Percentiles rank a stretch among this genome's conserved stretches.
These are phyloP conservation scores for Pavo muticus DNA, from an alignment of 2,113 vertebrate genomes.

Conservation along the genomic window DNA sequence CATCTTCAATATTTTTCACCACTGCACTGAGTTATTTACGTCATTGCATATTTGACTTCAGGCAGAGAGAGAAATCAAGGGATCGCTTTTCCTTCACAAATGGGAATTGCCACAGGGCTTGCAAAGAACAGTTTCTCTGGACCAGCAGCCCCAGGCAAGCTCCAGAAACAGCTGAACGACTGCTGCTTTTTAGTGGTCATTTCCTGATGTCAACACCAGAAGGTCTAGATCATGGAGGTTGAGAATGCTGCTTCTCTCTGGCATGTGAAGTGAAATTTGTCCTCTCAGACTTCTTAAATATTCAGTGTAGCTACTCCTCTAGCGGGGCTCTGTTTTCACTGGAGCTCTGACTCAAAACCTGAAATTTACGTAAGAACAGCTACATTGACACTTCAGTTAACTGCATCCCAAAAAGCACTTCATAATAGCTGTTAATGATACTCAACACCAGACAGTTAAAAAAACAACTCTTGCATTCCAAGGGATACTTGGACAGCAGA, in stretches of 20 bases:
- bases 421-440: not conserved
- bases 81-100: not conserved
- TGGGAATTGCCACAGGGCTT: not conserved
- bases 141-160: not conserved
- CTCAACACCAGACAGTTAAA: not conserved
- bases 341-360: not conserved
- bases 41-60: not conserved
- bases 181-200: not conserved
- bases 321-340: not conserved
- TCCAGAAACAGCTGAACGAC: not conserved
- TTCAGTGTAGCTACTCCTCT: not conserved
- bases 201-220: not conserved
- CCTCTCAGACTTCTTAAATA: not conserved
- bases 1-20: not conserved
- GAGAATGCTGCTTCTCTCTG: not conserved
- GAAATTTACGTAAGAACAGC: not conserved
- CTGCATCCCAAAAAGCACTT: not conserved
- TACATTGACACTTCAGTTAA: not conserved
- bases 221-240: not conserved
- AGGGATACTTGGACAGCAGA: not conserved
- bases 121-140: not conserved
- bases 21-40: not conserved
- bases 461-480: not conserved
- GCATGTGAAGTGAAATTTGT: not conserved
- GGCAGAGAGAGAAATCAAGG: not conserved